phyloP scores from a whole-genome alignment of 2,888 invertebrate species.

The Melipona beecheii region DNA sequence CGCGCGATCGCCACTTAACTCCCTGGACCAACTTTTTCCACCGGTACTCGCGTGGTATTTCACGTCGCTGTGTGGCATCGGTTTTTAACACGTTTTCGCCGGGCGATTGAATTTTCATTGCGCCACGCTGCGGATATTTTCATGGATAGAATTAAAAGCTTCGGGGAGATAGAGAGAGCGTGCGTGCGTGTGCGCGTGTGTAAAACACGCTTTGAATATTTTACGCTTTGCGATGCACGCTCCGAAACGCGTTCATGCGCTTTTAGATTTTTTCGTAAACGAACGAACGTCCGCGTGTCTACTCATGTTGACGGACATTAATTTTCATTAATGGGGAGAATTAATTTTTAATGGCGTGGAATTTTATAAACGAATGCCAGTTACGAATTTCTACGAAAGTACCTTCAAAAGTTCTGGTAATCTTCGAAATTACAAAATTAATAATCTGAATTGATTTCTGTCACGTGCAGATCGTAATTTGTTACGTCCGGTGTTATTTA shows the following conservation, averaged over 20 bases:
- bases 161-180: too few species aligned
- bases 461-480: too few species aligned
- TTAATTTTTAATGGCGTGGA: too few species aligned
- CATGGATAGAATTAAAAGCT: not conserved
- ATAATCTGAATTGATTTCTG: too few species aligned
- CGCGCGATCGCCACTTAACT: slow-evolving; percentile 9
- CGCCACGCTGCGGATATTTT: not conserved
- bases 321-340: too few species aligned
- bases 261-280: not conserved
- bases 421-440: too few species aligned
- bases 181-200: too few species aligned
- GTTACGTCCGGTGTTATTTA: too few species aligned
- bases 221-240: not conserved
- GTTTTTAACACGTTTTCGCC: not conserved
- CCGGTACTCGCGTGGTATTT: not conserved
- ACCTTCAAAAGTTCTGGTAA: too few species aligned
- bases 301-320: not conserved
- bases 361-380: too few species aligned
- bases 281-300: not conserved
- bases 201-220: not conserved
- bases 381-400: too few species aligned
- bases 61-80: not conserved
- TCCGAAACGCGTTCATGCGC: not conserved
- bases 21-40: not conserved
- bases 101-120: not conserved